Conservation (phyloP, 2,113 vertebrate species). For the Atrichornis clamosus region DNA sequence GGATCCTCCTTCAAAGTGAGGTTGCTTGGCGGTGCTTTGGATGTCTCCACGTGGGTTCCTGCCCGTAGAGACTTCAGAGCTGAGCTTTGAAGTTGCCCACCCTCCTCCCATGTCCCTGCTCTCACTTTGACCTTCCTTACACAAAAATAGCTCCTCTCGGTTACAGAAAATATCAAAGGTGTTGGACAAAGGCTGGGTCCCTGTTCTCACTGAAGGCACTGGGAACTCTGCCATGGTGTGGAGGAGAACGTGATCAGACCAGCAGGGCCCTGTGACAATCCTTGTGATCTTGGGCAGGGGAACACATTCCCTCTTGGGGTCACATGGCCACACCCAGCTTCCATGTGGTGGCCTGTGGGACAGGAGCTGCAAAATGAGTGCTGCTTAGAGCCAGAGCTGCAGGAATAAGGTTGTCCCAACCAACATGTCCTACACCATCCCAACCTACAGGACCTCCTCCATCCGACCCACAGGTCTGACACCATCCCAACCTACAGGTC, state of each 20-base stretch:
- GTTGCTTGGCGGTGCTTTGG: not conserved
- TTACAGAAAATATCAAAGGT: slow-evolving; percentile 46
- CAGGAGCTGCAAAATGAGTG: accelerated
- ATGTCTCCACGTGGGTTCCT: not conserved
- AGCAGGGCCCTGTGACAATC: not conserved
- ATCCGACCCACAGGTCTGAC: not conserved
- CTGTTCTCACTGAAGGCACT: not conserved
- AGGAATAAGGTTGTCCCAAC: not conserved
- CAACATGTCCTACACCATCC: no score
- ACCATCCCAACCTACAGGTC: not conserved
- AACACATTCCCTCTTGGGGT: not conserved
- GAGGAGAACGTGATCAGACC: not conserved
- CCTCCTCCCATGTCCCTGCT: not conserved
- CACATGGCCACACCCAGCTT: not conserved
- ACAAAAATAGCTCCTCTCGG: not conserved
- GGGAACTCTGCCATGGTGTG: not conserved
- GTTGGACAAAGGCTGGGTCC: not conserved
- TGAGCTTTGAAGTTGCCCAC: slow-evolving; percentile 40
- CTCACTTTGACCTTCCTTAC: slow-evolving; percentile 2
- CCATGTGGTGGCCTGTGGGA: not conserved
- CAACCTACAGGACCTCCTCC: not conserved
- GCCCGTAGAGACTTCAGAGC: not conserved
- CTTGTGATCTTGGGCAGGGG: not conserved
- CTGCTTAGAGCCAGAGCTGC: not conserved
- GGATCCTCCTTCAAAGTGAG: not conserved